Evolutionary conservation across 1,140 invertebrate genomes (phyloP).

Genomic region (Lepidurus couesii): DNA sequence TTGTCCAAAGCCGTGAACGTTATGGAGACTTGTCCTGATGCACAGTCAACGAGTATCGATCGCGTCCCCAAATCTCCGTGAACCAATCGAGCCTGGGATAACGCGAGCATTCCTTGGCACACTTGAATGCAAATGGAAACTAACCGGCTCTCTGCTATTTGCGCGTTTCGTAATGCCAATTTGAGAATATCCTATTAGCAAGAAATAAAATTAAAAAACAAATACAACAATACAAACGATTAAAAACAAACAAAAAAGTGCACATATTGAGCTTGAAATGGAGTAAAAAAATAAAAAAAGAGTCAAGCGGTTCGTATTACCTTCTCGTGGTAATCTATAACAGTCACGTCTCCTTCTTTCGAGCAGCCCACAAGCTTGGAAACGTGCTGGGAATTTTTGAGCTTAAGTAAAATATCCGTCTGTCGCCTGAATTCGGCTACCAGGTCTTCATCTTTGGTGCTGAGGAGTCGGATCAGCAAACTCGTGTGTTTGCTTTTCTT

Average conservation of each 20-base stretch:
- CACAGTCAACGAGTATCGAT: conserved; percentile 85
- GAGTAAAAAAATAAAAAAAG: too few species aligned
- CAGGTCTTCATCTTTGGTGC: conserved; percentile 67
- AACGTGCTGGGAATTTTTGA: conserved; percentile 70
- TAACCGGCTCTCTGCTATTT: conserved; percentile 63
- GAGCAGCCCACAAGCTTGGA: conserved; percentile 67
- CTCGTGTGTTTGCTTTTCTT: conserved; percentile 25
- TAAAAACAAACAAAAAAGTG: too few species aligned
- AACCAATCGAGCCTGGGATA: conserved; percentile 66
- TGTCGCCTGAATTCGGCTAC: conserved; percentile 79
- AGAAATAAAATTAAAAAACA: conserved; percentile 42
- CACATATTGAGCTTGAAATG: too few species aligned
- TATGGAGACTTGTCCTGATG: conserved; percentile 39
- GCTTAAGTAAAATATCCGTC: conserved; percentile 71
- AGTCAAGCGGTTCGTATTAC: conserved; percentile 47
- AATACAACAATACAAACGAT: too few species aligned
- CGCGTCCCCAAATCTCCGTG: conserved; percentile 85
- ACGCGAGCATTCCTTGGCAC: conserved; percentile 73
- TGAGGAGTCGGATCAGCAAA: conserved; percentile 46
- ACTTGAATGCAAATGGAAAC: conserved; percentile 69
- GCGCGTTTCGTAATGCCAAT: conserved; percentile 40
- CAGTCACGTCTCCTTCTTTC: conserved; percentile 78
- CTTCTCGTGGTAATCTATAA: conserved; percentile 89
- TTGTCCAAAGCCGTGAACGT: conserved; percentile 28
- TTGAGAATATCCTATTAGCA: background rate